Conservation (phyloP, 2,113 vertebrate species). For the Dunckerocampus dactyliophorus region DNA sequence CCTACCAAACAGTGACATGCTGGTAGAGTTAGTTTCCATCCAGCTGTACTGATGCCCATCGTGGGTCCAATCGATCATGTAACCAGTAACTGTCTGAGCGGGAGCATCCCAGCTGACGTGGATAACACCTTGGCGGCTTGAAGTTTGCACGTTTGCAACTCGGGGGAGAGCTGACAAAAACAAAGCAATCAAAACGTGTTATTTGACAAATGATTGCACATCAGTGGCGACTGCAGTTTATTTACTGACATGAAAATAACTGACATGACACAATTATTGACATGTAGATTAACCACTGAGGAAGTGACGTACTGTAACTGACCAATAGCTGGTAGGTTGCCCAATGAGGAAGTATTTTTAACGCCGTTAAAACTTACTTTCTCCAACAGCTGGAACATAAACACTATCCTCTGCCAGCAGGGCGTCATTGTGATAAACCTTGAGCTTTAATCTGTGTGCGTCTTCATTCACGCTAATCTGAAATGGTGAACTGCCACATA, state of each 20-base stretch:
- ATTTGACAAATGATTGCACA: not conserved
- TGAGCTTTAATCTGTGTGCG: slow-evolving; percentile 38
- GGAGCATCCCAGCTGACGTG: slow-evolving; percentile 51
- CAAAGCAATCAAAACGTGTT: not conserved
- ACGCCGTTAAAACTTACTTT: too few species aligned
- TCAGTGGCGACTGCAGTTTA: not conserved
- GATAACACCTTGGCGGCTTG: slow-evolving; percentile 4
- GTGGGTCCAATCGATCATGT: slow-evolving; percentile 61
- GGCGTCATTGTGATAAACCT: not conserved
- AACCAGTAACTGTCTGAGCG: slow-evolving; percentile 27
- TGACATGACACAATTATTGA: too few species aligned
- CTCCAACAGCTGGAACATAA: slow-evolving; percentile 49
- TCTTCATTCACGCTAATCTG: slow-evolving; percentile 30
- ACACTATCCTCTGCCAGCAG: slow-evolving; percentile 30
- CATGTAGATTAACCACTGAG: too few species aligned
- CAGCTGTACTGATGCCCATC: slow-evolving; percentile 43
- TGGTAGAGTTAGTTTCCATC: slow-evolving; percentile 41
- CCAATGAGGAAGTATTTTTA: too few species aligned
- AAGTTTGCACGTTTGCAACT: slow-evolving; percentile 36
- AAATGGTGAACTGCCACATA: slow-evolving; percentile 20
- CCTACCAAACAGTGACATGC: slow-evolving; percentile 47
- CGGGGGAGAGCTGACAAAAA: slow-evolving; percentile 36
- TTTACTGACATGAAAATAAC: too few species aligned
- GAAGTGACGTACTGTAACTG: too few species aligned
- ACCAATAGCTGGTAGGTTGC: too few species aligned